phyloP scores from a whole-genome alignment of 2,888 invertebrate genomes.

The Scaptomyza tumidula region DNA sequence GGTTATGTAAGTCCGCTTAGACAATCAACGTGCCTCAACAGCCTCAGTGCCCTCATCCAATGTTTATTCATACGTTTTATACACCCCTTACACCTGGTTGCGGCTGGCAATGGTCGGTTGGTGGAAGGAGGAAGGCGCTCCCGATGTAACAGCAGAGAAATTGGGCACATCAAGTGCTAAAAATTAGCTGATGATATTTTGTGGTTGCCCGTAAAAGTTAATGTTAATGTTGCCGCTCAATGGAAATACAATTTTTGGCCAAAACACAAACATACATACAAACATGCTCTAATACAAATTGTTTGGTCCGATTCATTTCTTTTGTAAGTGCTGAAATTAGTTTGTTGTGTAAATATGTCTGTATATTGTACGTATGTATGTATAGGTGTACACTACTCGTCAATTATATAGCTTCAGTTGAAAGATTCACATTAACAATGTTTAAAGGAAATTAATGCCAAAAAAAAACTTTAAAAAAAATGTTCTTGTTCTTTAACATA shows the following conservation, averaged over 20 bases:
- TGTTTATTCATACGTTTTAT: conserved; percentile 65
- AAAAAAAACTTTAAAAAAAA: not conserved
- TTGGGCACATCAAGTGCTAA: conserved; percentile 61
- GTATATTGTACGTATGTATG: not conserved
- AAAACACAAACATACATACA: not conserved
- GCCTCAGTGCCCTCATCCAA: conserved; percentile 21
- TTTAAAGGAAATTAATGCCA: not conserved
- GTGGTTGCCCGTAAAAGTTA: conserved; percentile 60
- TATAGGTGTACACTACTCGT: not conserved
- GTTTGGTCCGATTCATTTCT: conserved; percentile 26
- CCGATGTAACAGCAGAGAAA: conserved; percentile 46
- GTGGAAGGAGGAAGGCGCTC: not conserved
- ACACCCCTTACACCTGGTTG: conserved; percentile 34
- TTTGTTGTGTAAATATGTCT: conserved; percentile 44
- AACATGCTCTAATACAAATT: conserved; percentile 15
- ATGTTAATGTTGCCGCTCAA: conserved; percentile 47
- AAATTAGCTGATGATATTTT: conserved; percentile 53
- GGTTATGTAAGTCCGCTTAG: conserved; percentile 63
- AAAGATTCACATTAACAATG: not conserved
- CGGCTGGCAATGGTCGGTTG: conserved; percentile 14
- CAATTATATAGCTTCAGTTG: not conserved
- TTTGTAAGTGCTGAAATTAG: conserved; percentile 44
- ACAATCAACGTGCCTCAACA: conserved; percentile 49
- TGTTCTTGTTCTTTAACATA: not conserved
- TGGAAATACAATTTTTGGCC: conserved; percentile 16